A percentile compares a stretch with the other conserved stretches of the same genome.
Conservation (phyloP, 1,140 invertebrate genomes). For the Ruditapes philippinarum region DNA sequence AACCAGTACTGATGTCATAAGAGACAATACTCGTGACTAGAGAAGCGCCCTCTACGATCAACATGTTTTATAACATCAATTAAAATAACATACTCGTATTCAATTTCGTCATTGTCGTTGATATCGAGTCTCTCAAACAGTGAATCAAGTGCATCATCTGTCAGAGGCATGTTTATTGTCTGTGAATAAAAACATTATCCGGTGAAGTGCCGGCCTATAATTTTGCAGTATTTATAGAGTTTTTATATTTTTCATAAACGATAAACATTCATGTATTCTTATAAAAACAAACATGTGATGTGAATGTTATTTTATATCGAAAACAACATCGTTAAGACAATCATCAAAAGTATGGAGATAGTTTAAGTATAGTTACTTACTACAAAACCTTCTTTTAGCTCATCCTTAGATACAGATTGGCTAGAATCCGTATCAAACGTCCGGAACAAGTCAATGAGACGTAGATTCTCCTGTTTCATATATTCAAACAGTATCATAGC, state of each 20-base stretch:
- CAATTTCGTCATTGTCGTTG: constrained; percentile 60
- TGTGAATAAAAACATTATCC: constrained; percentile 21
- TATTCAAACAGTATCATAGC: constrained; percentile 75
- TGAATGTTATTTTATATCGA: too few species aligned
- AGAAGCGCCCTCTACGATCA: background rate
- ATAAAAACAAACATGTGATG: too few species aligned
- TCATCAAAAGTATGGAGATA: too few species aligned
- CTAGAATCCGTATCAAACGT: constrained; percentile 71
- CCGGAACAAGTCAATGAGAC: constrained; percentile 75
- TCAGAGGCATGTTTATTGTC: constrained; percentile 66
- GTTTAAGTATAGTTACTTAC: too few species aligned
- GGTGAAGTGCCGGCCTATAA: too few species aligned
- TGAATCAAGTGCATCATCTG: constrained; percentile 60
- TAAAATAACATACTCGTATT: constrained; percentile 70
- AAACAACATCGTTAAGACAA: too few species aligned
- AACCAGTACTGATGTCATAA: background rate
- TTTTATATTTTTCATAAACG: too few species aligned
- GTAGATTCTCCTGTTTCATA: constrained; percentile 76
- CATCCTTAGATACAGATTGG: constrained; percentile 68
- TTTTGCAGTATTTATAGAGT: too few species aligned
- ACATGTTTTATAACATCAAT: background rate
- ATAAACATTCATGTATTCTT: too few species aligned
- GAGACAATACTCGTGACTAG: background rate
- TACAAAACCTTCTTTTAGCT: constrained; percentile 74
- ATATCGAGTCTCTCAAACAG: constrained; percentile 68